phyloP scores from a whole-genome alignment of 2,888 invertebrate genomes.

The Hemistola chrysoprasaria region DNA sequence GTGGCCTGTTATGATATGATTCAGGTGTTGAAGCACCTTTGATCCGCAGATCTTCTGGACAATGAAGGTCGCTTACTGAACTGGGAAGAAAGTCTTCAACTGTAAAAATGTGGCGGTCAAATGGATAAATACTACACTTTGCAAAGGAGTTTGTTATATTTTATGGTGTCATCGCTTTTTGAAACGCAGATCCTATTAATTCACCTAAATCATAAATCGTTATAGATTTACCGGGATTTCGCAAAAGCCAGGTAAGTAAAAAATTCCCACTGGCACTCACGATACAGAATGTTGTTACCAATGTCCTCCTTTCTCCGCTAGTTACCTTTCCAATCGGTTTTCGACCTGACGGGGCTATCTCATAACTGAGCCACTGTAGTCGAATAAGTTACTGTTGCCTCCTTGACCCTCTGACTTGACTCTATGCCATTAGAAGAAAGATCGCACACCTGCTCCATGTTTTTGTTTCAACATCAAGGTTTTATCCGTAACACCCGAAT shows the following conservation, averaged over 20 bases:
- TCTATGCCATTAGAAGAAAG: no score
- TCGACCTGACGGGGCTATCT: conserved; percentile 7
- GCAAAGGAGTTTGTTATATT: conserved; percentile 27
- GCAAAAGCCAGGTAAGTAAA: conserved; percentile 47
- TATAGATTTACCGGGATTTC: conserved; percentile 50
- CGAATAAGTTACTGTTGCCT: no score
- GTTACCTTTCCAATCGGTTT: conserved; percentile 5
- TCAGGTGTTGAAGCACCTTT: no score
- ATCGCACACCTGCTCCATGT: no score
- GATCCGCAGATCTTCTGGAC: no score
- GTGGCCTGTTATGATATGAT: no score
- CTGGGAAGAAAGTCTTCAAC: conserved; percentile 22
- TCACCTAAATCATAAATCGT: conserved; percentile 49
- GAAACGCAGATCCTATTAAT: conserved; percentile 33
- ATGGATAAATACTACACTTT: conserved; percentile 31
- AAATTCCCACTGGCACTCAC: conserved; percentile 37
- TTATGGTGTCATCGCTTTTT: conserved; percentile 42
- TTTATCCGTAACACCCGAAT: no score
- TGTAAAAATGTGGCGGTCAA: conserved; percentile 27
- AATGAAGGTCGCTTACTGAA: no score
- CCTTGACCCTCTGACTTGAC: no score
- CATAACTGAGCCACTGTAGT: no score
- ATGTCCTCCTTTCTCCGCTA: conserved; percentile 7
- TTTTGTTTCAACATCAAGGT: no score
- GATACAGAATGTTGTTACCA: conserved; percentile 42